Evolutionary conservation across 2,797 vertebrate genomes (phyloP).

Genomic region (Buphagus erythrorhynchus): DNA sequence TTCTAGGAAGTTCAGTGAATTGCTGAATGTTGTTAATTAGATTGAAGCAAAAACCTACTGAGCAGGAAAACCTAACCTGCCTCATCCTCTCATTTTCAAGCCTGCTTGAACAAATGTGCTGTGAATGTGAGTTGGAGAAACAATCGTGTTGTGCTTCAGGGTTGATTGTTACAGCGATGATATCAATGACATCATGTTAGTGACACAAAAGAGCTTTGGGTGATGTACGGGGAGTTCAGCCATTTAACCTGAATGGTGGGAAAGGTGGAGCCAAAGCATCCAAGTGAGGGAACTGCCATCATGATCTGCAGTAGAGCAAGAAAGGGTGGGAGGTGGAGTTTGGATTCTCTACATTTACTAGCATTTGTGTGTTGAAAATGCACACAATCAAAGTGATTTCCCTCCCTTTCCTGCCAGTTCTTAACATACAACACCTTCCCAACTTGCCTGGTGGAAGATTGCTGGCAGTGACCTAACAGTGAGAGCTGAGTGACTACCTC

Average conservation of each 20-base stretch:
- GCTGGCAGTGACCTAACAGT: background rate
- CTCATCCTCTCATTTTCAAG: constrained; percentile 4
- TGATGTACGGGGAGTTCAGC: background rate
- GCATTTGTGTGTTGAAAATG: background rate
- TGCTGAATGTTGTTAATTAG: constrained; percentile 19
- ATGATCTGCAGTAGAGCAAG: background rate
- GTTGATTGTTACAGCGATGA: background rate
- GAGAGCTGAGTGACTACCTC: background rate
- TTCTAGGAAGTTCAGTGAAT: background rate
- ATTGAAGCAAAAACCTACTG: background rate
- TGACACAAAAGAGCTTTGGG: background rate
- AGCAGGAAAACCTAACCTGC: background rate
- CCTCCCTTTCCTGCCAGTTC: background rate
- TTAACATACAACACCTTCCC: background rate
- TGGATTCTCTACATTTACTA: background rate
- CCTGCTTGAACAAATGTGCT: background rate
- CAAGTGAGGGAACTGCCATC: background rate
- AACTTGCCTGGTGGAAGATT: background rate
- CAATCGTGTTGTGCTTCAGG: background rate
- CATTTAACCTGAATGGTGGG: background rate
- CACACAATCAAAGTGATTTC: background rate
- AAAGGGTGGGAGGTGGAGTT: background rate
- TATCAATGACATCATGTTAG: background rate
- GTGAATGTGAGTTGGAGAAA: background rate
- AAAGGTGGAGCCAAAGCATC: rapidly evolving